A percentile compares a stretch with the other conserved stretches of the same genome.
Conservation (phyloP, 2,888 invertebrate species). For the Heterodera filipjevi region DNA sequence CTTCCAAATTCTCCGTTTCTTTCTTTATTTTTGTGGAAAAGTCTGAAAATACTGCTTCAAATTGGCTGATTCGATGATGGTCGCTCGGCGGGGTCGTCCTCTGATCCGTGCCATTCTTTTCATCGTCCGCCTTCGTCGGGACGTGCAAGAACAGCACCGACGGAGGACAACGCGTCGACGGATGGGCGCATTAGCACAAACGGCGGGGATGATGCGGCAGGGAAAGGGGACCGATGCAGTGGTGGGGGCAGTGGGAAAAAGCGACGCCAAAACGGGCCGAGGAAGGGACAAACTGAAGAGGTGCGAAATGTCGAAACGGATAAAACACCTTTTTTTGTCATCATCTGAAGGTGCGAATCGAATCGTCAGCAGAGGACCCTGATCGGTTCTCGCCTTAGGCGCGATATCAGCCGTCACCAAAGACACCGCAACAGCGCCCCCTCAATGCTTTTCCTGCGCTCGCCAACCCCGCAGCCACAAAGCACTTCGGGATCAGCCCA, state of each 20-base stretch:
- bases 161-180: slow-evolving; percentile 9
- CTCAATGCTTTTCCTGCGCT: slow-evolving; percentile 36
- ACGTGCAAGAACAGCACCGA: slow-evolving; percentile 12
- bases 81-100: slow-evolving; percentile 18
- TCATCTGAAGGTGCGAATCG: slow-evolving; percentile 40
- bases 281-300: slow-evolving; percentile 29
- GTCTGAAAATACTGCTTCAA: background rate
- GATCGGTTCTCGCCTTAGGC: background rate
- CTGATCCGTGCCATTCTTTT: slow-evolving; percentile 55
- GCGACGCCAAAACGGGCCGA: background rate
- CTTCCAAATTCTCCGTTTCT: background rate
- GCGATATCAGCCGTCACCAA: slow-evolving; percentile 19
- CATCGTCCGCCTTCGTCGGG: slow-evolving; percentile 54
- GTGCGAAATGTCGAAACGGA: background rate
- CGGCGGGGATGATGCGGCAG: slow-evolving; percentile 14
- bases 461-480: slow-evolving; percentile 41
- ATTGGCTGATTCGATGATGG: slow-evolving; percentile 10
- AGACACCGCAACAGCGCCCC: slow-evolving; percentile 58
- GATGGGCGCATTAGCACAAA: slow-evolving; percentile 25
- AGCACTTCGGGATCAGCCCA: slow-evolving; percentile 4
- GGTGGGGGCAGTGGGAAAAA: background rate
- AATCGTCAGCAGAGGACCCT: slow-evolving; percentile 27
- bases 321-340: background rate
- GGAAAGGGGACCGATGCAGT: background rate
- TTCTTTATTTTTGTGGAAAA: background rate